These are phyloP conservation scores for Lichenostomus cassidix DNA, from an alignment of 2,113 vertebrate genomes.

Conservation along the genomic window DNA sequence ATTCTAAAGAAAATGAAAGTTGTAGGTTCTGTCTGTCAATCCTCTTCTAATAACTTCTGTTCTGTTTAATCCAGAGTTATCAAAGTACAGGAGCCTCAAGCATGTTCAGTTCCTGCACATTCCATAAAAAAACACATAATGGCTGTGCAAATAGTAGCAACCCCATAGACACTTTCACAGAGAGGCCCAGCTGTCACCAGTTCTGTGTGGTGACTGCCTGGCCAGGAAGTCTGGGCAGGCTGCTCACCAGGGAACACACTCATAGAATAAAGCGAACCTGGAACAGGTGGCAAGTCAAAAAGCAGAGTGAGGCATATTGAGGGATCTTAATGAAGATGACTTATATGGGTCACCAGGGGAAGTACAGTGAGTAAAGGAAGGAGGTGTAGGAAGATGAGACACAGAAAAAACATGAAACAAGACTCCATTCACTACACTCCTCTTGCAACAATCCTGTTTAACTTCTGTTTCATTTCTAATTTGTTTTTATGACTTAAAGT, in stretches of 20 bases:
- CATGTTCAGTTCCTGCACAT: not conserved
- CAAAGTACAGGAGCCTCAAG: not conserved
- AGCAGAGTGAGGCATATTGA: not conserved
- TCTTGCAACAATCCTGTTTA: not conserved
- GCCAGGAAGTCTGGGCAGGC: not conserved
- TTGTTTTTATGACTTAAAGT: not conserved
- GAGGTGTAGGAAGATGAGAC: not conserved
- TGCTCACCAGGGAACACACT: not conserved
- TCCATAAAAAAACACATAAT: not conserved
- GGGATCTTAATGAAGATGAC: not conserved
- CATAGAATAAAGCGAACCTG: not conserved
- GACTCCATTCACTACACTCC: not conserved
- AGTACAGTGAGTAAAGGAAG: not conserved
- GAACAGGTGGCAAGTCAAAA: not conserved
- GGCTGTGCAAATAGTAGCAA: not conserved
- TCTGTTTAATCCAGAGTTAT: not conserved
- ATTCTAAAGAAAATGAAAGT: not conserved
- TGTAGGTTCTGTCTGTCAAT: not conserved
- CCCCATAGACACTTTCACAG: not conserved
- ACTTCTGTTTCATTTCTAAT: not conserved
- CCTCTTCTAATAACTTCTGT: not conserved
- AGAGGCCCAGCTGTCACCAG: not conserved
- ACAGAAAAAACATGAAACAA: fast-evolving
- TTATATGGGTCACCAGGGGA: not conserved
- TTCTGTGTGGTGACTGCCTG: not conserved